These are phyloP conservation scores for Disparrhopalites patrizii DNA, from an alignment of 2,888 invertebrate genomes.

Conservation along the genomic window DNA sequence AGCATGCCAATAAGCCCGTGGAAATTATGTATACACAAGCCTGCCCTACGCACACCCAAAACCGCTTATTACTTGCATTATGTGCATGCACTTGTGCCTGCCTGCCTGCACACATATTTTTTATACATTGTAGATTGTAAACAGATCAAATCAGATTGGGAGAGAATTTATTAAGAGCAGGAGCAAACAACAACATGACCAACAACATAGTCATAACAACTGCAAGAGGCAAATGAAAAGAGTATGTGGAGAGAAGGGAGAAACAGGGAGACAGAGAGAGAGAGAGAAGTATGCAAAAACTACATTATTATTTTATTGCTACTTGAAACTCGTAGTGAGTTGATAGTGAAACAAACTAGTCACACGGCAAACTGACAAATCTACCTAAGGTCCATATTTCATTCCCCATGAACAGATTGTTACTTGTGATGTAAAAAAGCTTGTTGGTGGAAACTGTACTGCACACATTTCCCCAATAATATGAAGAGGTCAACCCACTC, in stretches of 20 bases:
- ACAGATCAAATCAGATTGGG: too few relatives aligned
- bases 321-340: conserved; percentile 15
- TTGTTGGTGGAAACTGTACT: conserved; percentile 23
- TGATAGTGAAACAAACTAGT: conserved; percentile 18
- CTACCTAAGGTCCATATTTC: conserved; percentile 19
- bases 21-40: too few relatives aligned
- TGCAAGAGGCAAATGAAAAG: background rate
- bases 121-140: too few relatives aligned
- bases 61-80: too few relatives aligned
- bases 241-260: background rate
- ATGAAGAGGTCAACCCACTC: conserved; percentile 28
- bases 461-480: conserved; percentile 23
- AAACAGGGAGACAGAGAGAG: too few relatives aligned
- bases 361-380: conserved; percentile 20
- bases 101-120: background rate
- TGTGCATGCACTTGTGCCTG: background rate
- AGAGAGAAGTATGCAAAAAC: conserved; percentile 6
- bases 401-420: conserved; percentile 11
- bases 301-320: conserved; percentile 26
- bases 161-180: too few relatives aligned
- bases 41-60: too few relatives aligned
- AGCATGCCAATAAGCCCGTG: too few relatives aligned
- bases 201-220: background rate
- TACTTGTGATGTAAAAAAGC: conserved; percentile 9
- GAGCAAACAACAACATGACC: background rate